Evolutionary conservation across 1,140 invertebrate species (phyloP).

Genomic region (Ips typographus): DNA sequence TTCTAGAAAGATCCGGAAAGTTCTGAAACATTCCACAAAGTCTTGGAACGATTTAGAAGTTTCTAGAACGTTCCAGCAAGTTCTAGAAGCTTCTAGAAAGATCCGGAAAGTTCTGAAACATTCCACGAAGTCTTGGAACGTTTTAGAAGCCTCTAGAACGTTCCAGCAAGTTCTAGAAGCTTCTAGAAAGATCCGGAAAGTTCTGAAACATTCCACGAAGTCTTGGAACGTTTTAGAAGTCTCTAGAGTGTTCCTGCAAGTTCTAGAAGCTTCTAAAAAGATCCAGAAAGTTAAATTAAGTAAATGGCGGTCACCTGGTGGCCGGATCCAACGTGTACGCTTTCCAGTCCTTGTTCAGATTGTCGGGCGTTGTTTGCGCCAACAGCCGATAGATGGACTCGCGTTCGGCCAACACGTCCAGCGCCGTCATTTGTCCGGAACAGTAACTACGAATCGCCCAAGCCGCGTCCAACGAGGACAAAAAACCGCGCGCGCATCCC

Average conservation of each 20-base stretch:
- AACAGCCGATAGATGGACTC: conserved; percentile 83
- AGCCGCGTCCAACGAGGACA: conserved; percentile 93
- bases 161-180: too few relatives aligned
- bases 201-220: too few relatives aligned
- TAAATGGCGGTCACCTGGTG: conserved; percentile 61
- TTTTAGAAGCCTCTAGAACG: too few relatives aligned
- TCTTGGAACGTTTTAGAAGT: too few relatives aligned
- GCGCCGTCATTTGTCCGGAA: conserved; percentile 62
- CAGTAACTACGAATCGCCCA: conserved; percentile 93
- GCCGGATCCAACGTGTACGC: conserved; percentile 89
- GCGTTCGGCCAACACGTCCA: conserved; percentile 88
- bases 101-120: too few relatives aligned
- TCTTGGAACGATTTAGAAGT: too few relatives aligned
- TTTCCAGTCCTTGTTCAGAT: conserved; percentile 85
- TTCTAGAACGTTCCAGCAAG: too few relatives aligned
- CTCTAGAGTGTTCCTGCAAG: neutral
- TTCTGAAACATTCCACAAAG: too few relatives aligned
- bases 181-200: too few relatives aligned
- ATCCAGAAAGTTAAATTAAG: neutral
- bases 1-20: too few relatives aligned
- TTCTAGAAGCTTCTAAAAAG: neutral
- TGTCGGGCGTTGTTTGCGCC: conserved; percentile 93
- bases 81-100: too few relatives aligned
- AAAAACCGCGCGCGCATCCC: conserved; percentile 94
- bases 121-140: too few relatives aligned